phyloP scores from a whole-genome alignment of 2,888 invertebrate genomes.

The Hetaerina titia region DNA sequence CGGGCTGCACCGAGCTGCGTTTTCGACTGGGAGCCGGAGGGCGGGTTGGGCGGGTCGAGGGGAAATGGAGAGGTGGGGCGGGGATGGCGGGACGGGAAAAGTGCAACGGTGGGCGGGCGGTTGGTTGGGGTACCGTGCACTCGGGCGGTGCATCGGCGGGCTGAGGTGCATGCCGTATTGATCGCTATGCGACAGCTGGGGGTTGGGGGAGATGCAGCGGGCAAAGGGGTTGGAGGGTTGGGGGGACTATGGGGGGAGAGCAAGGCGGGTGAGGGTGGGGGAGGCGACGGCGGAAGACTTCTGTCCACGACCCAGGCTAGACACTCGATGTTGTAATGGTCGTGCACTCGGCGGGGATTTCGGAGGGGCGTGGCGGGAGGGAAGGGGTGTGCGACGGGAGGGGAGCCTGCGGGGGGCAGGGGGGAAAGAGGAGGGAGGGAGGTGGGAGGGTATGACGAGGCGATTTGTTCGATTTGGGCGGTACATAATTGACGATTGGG shows the following conservation, averaged over 20 bases:
- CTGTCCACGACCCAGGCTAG: conserved; percentile 65
- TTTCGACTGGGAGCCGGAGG: background rate
- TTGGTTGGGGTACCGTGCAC: background rate
- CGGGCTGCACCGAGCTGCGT: background rate
- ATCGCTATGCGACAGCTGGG: conserved; percentile 56
- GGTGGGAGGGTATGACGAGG: background rate
- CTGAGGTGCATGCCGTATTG: conserved; percentile 49
- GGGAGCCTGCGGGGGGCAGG: background rate
- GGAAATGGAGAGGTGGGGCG: background rate
- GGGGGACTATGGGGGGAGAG: background rate
- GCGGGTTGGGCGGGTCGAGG: background rate
- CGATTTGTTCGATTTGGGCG: background rate
- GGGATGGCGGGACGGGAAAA: background rate
- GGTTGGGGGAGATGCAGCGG: conserved; percentile 3
- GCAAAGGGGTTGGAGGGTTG: background rate
- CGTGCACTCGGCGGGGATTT: conserved; percentile 39
- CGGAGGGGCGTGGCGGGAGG: background rate
- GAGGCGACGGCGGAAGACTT: background rate
- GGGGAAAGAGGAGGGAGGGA: background rate
- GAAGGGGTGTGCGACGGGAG: background rate
- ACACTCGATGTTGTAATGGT: conserved; percentile 62
- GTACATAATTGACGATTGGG: background rate
- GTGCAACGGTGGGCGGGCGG: background rate
- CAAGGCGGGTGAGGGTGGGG: background rate
- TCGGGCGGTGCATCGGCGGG: conserved; percentile 7